Evolutionary conservation across 2,113 vertebrate species (phyloP).

Genomic region (Forbesichthys papilliferus): DNA sequence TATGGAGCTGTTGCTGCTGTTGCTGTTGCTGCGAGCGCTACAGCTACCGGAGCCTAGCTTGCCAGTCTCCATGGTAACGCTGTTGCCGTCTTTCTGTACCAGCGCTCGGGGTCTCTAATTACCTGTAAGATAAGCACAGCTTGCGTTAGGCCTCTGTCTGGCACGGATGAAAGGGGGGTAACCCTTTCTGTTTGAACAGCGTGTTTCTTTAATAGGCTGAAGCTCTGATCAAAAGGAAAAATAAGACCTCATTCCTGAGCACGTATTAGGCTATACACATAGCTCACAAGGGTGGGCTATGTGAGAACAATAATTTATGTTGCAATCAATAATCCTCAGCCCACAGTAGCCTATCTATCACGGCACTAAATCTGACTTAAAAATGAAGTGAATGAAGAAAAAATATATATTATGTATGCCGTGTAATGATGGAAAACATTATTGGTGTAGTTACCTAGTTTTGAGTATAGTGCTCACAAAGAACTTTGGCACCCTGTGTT

Average conservation of each 20-base stretch:
- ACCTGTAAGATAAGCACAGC: constrained; percentile 74
- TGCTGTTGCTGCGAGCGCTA: constrained; percentile 43
- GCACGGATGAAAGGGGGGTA: constrained; percentile 29
- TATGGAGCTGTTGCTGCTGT: constrained; percentile 54
- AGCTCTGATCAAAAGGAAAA: constrained; percentile 9
- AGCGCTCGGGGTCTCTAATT: constrained; percentile 69
- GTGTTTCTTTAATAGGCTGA: constrained; percentile 1
- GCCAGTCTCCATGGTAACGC: constrained; percentile 82
- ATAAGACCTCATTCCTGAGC: neutral
- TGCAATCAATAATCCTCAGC: neutral
- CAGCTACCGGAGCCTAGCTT: constrained; percentile 71
- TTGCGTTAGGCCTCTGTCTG: constrained; percentile 59
- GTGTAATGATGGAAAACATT: no score
- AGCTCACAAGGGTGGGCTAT: neutral
- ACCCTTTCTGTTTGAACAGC: constrained; percentile 19
- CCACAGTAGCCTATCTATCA: no score
- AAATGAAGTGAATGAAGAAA: no score
- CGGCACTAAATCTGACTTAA: no score
- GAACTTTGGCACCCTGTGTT: neutral
- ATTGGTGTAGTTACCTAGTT: no score
- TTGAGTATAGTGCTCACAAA: no score
- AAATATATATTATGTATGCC: no score
- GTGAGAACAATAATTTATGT: neutral
- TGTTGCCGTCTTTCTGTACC: constrained; percentile 71
- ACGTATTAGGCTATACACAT: neutral